These are phyloP conservation scores for Chelidonichthys spinosus DNA, from an alignment of 2,797 vertebrate species.

Conservation along the genomic window DNA sequence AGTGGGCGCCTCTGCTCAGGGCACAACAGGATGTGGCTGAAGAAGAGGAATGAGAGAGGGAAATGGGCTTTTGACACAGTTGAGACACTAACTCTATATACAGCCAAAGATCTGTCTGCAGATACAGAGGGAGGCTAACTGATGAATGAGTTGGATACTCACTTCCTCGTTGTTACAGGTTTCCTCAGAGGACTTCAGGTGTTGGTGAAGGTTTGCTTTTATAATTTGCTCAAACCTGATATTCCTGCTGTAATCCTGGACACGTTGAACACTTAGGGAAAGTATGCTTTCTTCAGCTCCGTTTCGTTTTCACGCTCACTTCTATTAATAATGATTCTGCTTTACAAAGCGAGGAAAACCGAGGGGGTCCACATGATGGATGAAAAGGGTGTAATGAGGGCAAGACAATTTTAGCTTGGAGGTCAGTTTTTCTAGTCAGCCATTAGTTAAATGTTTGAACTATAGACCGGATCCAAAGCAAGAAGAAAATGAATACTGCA, in stretches of 20 bases:
- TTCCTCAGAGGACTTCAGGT: constrained; percentile 22
- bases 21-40: constrained; percentile 69
- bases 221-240: neutral
- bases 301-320: neutral
- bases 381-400: neutral
- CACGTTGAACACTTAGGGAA: neutral
- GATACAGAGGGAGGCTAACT: constrained; percentile 27
- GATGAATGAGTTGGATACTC: constrained; percentile 33
- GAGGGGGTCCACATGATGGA: neutral
- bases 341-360: neutral
- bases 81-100: constrained; percentile 52
- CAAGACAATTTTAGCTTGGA: neutral
- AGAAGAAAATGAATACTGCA: neutral
- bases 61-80: constrained; percentile 71
- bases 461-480: neutral
- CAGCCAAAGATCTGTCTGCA: constrained; percentile 40
- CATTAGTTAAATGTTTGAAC: constrained; percentile 10
- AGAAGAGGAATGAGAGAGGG: constrained; percentile 61
- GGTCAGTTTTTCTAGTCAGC: constrained; percentile 31
- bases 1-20: constrained; percentile 53
- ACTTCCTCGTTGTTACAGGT: constrained; percentile 12
- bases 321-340: neutral
- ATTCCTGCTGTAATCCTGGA: constrained; percentile 11
- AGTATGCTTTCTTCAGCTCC: neutral
- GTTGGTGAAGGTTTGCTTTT: neutral